These are phyloP conservation scores for Pandion haliaetus DNA, from an alignment of 2,113 vertebrate species.

Conservation along the genomic window DNA sequence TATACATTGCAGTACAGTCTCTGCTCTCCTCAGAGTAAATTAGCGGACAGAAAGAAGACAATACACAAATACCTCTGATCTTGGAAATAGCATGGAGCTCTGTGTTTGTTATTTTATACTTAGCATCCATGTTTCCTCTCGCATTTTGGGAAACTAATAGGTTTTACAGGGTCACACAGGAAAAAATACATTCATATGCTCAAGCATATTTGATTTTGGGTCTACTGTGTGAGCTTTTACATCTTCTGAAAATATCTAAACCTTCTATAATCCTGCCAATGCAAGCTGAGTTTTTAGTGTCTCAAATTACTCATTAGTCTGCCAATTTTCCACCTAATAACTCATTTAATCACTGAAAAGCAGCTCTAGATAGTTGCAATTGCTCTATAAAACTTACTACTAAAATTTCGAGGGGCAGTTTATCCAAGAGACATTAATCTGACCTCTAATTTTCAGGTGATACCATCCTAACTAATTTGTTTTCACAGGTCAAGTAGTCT, in stretches of 20 bases:
- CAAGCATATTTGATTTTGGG: background rate
- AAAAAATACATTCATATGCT: background rate
- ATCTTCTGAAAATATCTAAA: slow-evolving; percentile 14
- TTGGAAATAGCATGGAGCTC: background rate
- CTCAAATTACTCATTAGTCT: slow-evolving; percentile 24
- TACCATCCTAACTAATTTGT: background rate
- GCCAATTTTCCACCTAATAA: slow-evolving; percentile 51
- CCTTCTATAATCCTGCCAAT: background rate
- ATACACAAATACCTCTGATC: background rate
- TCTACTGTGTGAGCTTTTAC: background rate
- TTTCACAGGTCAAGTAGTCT: background rate
- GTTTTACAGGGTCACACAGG: background rate
- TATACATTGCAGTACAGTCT: background rate
- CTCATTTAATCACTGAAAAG: slow-evolving; percentile 55
- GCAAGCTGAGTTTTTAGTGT: background rate
- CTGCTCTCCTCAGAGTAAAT: background rate
- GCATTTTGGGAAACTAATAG: background rate
- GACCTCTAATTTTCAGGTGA: background rate
- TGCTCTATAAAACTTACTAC: slow-evolving; percentile 23
- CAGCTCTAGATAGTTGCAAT: slow-evolving; percentile 36
- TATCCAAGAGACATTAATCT: background rate
- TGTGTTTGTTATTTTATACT: background rate
- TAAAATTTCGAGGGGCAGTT: background rate
- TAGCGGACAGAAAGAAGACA: background rate
- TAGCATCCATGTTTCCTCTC: background rate